Conservation (phyloP, 2,888 invertebrate genomes). For the Teleiodes luculella region DNA sequence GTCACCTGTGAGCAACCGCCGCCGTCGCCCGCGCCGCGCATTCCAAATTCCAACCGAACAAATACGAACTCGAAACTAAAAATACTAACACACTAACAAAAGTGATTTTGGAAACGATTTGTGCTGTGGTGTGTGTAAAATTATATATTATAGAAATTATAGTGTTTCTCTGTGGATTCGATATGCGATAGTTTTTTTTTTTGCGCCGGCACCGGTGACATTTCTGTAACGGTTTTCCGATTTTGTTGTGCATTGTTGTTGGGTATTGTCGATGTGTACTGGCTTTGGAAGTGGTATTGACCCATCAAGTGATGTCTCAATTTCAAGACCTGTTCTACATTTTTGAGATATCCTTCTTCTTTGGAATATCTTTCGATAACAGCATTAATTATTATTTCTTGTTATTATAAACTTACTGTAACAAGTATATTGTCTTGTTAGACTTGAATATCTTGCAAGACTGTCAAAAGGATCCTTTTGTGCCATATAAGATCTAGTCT, state of each 20-base stretch:
- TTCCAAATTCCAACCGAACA: constrained; percentile 8
- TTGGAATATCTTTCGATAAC: background rate
- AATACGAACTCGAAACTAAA: constrained; percentile 32
- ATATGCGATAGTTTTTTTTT: constrained; percentile 40
- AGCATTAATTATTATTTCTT: no score
- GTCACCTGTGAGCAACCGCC: constrained; percentile 71
- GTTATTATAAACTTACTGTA: no score
- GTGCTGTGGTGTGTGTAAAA: constrained; percentile 43
- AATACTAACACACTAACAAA: constrained; percentile 44
- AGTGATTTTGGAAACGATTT: constrained; percentile 30
- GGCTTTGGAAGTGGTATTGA: background rate
- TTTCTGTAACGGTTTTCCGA: constrained; percentile 43
- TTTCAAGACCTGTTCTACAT: no score
- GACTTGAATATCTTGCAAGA: no score
- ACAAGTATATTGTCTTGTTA: no score
- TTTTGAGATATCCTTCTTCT: no score
- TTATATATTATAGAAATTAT: background rate
- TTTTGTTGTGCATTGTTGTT: constrained; percentile 10
- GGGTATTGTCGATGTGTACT: constrained; percentile 1
- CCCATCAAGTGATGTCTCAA: background rate
- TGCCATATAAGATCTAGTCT: no score
- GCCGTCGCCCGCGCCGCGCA: constrained; percentile 57
- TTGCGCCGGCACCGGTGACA: constrained; percentile 58
- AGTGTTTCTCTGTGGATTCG: constrained; percentile 50
- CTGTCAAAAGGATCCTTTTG: no score